These are phyloP conservation scores for Limnephilus auricula DNA, from an alignment of 2,888 invertebrate species.

Conservation along the genomic window DNA sequence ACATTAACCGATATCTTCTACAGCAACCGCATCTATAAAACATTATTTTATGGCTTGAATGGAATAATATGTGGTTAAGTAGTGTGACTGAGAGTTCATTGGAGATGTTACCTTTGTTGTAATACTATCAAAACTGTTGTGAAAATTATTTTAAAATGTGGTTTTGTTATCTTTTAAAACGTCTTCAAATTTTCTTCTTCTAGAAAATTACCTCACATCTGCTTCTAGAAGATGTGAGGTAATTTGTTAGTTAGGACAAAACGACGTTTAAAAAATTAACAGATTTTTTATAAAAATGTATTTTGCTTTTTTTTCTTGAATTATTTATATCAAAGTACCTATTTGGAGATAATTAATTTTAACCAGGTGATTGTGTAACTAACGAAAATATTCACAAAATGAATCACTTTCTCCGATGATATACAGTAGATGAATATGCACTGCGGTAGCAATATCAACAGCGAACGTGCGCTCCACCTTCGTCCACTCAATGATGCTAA, in stretches of 20 bases:
- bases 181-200: background rate
- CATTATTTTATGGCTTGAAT: background rate
- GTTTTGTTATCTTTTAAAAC: background rate
- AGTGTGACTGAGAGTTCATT: background rate
- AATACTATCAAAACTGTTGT: background rate
- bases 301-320: too few relatives aligned
- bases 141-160: background rate
- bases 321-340: background rate
- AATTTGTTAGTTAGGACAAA: too few relatives aligned
- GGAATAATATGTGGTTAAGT: background rate
- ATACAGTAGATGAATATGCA: background rate
- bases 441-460: background rate
- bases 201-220: too few relatives aligned
- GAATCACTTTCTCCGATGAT: background rate
- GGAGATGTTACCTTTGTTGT: background rate
- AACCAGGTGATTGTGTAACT: background rate
- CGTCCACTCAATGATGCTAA: too few relatives aligned
- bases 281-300: too few relatives aligned
- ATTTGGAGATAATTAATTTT: background rate
- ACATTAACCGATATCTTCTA: background rate
- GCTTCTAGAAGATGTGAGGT: too few relatives aligned
- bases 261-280: too few relatives aligned
- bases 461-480: too few relatives aligned
- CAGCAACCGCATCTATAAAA: background rate
- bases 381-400: background rate